Percentiles rank a stretch among this genome's conserved stretches.
These are phyloP conservation scores for Helicorthomorpha holstii DNA, from an alignment of 1,140 invertebrate species.

Conservation along the genomic window DNA sequence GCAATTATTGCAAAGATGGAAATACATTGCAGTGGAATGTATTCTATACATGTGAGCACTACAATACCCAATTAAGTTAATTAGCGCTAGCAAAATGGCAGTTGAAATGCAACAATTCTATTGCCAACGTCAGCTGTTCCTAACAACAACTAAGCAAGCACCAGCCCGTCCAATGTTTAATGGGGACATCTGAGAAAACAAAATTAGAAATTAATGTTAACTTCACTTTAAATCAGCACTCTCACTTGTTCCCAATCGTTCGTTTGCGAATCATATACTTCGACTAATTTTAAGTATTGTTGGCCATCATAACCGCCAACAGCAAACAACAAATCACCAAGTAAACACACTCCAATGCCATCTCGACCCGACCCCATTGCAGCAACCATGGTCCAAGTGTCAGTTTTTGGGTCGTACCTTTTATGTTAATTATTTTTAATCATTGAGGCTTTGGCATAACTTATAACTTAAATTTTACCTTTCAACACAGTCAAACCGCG, in stretches of 20 bases:
- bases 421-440: constrained; percentile 2
- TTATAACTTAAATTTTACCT: constrained; percentile 34
- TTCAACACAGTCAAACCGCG: constrained; percentile 77
- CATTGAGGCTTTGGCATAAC: constrained; percentile 22
- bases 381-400: constrained; percentile 78
- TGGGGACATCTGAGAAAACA: constrained; percentile 39
- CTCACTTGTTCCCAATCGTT: constrained; percentile 67
- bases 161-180: constrained; percentile 64
- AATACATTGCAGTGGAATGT: neutral
- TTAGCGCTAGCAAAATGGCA: neutral
- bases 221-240: neutral
- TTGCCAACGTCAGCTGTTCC: constrained; percentile 7
- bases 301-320: constrained; percentile 94
- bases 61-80: neutral
- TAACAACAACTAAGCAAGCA: constrained; percentile 56
- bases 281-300: constrained; percentile 72
- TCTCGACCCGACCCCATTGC: constrained; percentile 70
- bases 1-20: neutral
- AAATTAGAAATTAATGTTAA: constrained; percentile 11
- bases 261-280: constrained; percentile 76
- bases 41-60: neutral
- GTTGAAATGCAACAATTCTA: neutral
- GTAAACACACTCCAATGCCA: constrained; percentile 73
- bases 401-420: constrained; percentile 54
- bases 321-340: constrained; percentile 74